Evolutionary conservation across 2,113 vertebrate species (phyloP), one percentile per base, ranked within the genome.

Genomic region (Apodemus speciosus): DNA sequence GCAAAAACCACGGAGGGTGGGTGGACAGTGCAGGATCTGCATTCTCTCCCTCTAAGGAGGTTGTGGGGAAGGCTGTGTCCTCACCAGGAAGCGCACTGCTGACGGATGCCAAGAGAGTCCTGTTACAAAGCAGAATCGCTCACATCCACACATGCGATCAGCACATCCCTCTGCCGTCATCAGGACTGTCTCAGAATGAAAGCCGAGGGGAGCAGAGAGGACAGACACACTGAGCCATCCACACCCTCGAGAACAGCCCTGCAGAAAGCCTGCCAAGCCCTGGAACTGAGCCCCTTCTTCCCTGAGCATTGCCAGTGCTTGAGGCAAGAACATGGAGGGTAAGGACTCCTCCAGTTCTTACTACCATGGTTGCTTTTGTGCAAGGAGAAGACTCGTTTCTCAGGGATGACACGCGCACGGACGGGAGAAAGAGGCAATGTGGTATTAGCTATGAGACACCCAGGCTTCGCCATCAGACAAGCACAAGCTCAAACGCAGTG

Each of bases 401-500:
- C 30, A 0, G 0, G 21, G 38, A 27, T 14, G 4, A 6, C 43
- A 60, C 6, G 46, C 5, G 76, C 64, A 95, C 14, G 35, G 40
- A 38, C 0, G 25, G 46, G 35, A 46, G 25, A 30, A 60, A n/a
- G 53, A 80, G 32, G 53, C 0, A 9, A 68, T 11, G 13, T 0
- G 0, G 14, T 11, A 0, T 18, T 30, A 21, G 27, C 40, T 51
- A 20, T 6, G 9, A 11, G 64, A 62, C 3, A 0, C 7, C 64
- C 62, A 27, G 25, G 69, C 64, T 91, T 79, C 32, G 18, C 25
- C 16, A 51, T 46, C 43, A 58, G 35, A 56, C 43, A 58, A 76
- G 51, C 1, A 21, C 0, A 13, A 92, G 66, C 60, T 88, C 88
- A 46, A 60, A 51, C 58, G 23, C 88, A 90, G 9, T 27, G 35